These are phyloP conservation scores for Halesus radiatus DNA, from an alignment of 1,140 invertebrate species.

Conservation along the genomic window DNA sequence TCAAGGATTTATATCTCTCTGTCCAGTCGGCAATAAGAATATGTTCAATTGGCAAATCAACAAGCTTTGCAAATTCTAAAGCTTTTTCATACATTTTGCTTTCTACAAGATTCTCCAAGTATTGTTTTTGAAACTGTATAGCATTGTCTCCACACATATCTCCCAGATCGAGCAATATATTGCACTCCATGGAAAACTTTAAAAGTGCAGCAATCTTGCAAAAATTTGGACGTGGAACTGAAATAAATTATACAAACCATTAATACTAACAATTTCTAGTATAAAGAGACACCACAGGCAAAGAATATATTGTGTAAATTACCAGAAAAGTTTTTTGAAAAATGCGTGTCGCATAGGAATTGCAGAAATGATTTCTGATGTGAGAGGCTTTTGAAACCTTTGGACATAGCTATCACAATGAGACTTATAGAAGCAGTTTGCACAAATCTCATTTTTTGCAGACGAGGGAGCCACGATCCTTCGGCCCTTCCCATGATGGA, in stretches of 20 bases:
- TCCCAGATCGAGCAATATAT: constrained; percentile 41
- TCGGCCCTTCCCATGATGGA: constrained; percentile 60
- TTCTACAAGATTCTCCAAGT: constrained; percentile 69
- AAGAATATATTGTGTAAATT: constrained; percentile 45
- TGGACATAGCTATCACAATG: constrained; percentile 69
- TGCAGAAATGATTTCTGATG: constrained; percentile 73
- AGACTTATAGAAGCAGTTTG: constrained; percentile 68
- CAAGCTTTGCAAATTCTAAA: constrained; percentile 71
- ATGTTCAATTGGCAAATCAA: constrained; percentile 66
- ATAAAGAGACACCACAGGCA: background rate
- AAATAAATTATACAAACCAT: constrained; percentile 34
- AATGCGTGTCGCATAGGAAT: constrained; percentile 67
- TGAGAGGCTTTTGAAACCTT: constrained; percentile 70
- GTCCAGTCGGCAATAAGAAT: constrained; percentile 71
- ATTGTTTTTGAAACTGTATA: constrained; percentile 59
- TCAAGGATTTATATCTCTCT: constrained; percentile 62
- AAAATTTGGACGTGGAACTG: constrained; percentile 45
- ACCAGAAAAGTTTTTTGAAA: constrained; percentile 72
- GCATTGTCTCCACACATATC: constrained; percentile 43
- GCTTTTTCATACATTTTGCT: constrained; percentile 71
- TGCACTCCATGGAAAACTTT: constrained; percentile 50
- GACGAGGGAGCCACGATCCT: constrained; percentile 71
- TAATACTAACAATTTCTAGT: background rate
- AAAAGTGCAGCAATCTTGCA: constrained; percentile 40
- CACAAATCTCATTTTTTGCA: constrained; percentile 60